Percentiles rank a stretch among this genome's conserved stretches.
These are phyloP conservation scores for Malurus leucopterus DNA, from an alignment of 2,797 vertebrate species.

Conservation along the genomic window DNA sequence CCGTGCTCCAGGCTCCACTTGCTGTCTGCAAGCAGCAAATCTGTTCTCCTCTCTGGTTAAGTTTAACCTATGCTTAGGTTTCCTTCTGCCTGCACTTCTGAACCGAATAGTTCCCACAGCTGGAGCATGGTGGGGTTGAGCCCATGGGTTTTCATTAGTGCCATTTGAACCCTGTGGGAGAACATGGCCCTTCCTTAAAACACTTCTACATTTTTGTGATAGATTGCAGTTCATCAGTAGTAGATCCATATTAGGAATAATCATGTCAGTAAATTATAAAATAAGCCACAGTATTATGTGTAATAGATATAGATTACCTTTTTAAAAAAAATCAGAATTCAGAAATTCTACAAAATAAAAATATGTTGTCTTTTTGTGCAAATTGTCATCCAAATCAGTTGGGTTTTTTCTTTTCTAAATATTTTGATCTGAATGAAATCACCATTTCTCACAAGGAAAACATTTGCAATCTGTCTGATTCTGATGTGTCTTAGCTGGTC, in stretches of 20 bases:
- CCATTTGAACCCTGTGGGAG: neutral
- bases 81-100: neutral
- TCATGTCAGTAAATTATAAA: neutral
- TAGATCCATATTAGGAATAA: neutral
- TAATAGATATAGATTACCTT: neutral
- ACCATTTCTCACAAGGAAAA: neutral
- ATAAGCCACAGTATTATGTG: neutral
- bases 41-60: neutral
- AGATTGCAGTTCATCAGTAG: neutral
- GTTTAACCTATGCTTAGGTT: neutral
- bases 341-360: conserved; percentile 1
- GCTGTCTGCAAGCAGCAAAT: neutral
- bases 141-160: neutral
- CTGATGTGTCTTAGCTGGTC: neutral
- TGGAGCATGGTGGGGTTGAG: neutral
- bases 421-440: neutral
- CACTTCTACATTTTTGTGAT: neutral
- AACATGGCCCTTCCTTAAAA: neutral
- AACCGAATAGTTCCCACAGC: neutral
- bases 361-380: neutral
- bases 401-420: neutral
- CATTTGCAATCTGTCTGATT: neutral
- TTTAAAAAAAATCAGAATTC: neutral
- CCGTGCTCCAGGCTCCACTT: neutral
- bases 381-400: neutral